phyloP scores from a whole-genome alignment of 2,888 invertebrate species.

The Cosmorhoe ocellata region DNA sequence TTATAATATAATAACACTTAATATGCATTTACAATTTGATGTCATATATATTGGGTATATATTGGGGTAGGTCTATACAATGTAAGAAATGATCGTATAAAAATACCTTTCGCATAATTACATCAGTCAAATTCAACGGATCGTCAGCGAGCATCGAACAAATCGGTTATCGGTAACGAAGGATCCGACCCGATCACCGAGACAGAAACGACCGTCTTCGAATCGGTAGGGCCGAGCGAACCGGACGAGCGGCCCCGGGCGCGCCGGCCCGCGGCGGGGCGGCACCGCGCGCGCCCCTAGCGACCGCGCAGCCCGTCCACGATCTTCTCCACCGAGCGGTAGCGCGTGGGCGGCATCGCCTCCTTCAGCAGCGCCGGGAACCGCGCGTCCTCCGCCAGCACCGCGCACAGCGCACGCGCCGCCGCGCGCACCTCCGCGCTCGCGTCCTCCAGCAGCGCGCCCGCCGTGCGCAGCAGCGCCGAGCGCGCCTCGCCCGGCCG shows the following conservation, averaged over 20 bases:
- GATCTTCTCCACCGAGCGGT: slow-evolving; percentile 92
- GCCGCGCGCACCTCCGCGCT: slow-evolving; percentile 92
- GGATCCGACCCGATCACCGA: too few relatives aligned
- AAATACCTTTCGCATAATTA: slow-evolving; percentile 67
- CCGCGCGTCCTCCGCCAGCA: slow-evolving; percentile 87
- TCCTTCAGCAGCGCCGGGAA: slow-evolving; percentile 90
- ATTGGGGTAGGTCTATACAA: slow-evolving; percentile 9
- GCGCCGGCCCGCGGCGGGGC: slow-evolving; percentile 37
- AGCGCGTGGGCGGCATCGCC: slow-evolving; percentile 89
- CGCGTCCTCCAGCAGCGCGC: slow-evolving; percentile 92
- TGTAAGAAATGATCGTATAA: slow-evolving; percentile 47
- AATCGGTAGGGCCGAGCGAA: too few relatives aligned
- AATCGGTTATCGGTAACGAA: too few relatives aligned
- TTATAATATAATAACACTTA: too few relatives aligned
- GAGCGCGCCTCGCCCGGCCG: slow-evolving; percentile 90
- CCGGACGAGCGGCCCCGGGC: too few relatives aligned
- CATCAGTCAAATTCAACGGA: slow-evolving; percentile 53
- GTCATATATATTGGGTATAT: too few relatives aligned
- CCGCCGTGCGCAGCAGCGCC: slow-evolving; percentile 89
- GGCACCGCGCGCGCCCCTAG: too few relatives aligned
- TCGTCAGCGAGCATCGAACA: neutral
- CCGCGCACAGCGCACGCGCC: slow-evolving; percentile 89
- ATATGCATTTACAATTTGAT: neutral
- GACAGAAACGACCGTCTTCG: too few relatives aligned
- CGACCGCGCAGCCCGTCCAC: slow-evolving; percentile 85